Base-by-base conservation (phyloP, 2,113 vertebrate genomes). In the Amphiprion percula region DNA sequence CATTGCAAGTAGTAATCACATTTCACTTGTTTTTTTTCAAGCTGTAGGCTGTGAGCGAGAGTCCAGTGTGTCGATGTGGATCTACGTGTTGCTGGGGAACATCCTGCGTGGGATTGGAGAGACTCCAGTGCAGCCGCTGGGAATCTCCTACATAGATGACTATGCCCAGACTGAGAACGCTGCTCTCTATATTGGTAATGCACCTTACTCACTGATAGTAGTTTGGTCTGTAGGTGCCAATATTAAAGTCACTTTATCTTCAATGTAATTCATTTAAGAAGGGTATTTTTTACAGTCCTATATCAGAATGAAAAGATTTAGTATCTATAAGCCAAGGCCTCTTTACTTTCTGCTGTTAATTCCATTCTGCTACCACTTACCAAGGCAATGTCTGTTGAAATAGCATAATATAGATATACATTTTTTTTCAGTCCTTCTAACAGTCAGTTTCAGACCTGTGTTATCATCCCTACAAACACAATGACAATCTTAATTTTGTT, bases 131-230 rank as follows among this genome's bases (percentile, higher is more conserved):
- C 93, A 95, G 82, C 96, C 97, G 41, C 80, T 98, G 67, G 96
- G 97, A 64, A 94, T 98, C 74, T 97, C 97, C 0, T 98, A 97
- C 63, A 90, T 98, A 66, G 97, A 98, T 60, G 97, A 98, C 85
- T 97, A 96, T 84, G 94, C 97, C 74, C 94, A 94, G 75, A 74
- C 92, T 7, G 96, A 97, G 86, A 97, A 97, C 80, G 96, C 97
- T 39, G 97, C 97, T 55, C 94, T 98, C 69, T 98, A 97, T 79
- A 94, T 96, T 56, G 96, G 97, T 98, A 95, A 95, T 19, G 10
- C 14, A 54, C 10, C 33, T 23, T 10, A 16, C n/a, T 71, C 12
- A 59, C 61, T 33, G 41, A 14, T 39, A 2, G 28, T 0, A 16
- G 23, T 66, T 68, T 60, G 28, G 3, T 55, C 10, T 26, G 9